These are phyloP conservation scores for Noctua pronuba DNA, from an alignment of 2,888 invertebrate species.

Conservation along the genomic window DNA sequence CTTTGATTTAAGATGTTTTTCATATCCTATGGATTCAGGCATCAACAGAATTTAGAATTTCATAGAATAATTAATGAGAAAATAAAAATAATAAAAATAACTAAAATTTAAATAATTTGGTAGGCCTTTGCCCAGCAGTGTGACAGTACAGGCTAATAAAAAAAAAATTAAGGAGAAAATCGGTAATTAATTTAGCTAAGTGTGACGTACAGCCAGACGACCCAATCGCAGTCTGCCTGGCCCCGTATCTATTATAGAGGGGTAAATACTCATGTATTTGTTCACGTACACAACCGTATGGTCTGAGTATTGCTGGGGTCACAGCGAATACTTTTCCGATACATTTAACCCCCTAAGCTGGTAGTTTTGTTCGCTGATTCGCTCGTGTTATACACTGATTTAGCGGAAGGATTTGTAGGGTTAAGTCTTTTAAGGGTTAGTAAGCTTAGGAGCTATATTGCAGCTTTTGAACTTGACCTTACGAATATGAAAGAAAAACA, in stretches of 20 bases:
- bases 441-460: neutral
- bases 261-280: conserved; percentile 65
- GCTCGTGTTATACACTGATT: conserved; percentile 50
- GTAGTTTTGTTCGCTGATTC: conserved; percentile 58
- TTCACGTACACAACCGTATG: conserved; percentile 38
- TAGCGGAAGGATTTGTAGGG: conserved; percentile 18
- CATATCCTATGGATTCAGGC: neutral
- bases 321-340: conserved; percentile 63
- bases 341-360: conserved; percentile 60
- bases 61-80: neutral
- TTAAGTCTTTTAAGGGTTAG: conserved; percentile 14
- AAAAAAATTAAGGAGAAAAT: neutral
- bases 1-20: neutral
- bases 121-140: no score
- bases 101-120: no score
- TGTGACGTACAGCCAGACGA: neutral
- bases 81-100: no score
- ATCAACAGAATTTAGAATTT: neutral
- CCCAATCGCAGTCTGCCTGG: conserved; percentile 25
- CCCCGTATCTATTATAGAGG: conserved; percentile 65
- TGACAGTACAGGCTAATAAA: no score
- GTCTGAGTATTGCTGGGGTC: conserved; percentile 58
- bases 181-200: neutral
- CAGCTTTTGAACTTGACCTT: neutral
- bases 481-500: neutral